These are phyloP conservation scores for Dilophus febrilis DNA, from an alignment of 2,888 invertebrate species.

Conservation along the genomic window DNA sequence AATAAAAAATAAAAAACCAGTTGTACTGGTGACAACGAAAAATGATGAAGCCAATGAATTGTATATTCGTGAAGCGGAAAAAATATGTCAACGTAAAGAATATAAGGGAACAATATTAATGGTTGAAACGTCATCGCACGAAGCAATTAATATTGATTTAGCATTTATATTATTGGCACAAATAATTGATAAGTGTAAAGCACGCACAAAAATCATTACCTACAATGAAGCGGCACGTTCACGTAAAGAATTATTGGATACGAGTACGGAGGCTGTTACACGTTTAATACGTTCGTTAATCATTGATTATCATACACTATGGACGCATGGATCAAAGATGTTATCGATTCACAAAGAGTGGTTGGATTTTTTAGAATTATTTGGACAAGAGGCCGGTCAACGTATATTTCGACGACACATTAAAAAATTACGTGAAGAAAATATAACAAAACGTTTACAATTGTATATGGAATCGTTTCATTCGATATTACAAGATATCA, in stretches of 20 bases:
- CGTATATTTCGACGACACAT: conserved; percentile 61
- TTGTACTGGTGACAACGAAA: conserved; percentile 88
- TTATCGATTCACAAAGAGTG: conserved; percentile 78
- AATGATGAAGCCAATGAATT: conserved; percentile 83
- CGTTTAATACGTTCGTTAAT: conserved; percentile 71
- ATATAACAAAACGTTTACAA: conserved; percentile 55
- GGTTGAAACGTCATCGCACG: conserved; percentile 89
- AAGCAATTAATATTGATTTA: conserved; percentile 88
- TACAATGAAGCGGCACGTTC: conserved; percentile 72
- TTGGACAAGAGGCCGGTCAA: conserved; percentile 71
- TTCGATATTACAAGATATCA: conserved; percentile 55
- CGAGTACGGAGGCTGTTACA: conserved; percentile 79
- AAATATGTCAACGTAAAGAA: conserved; percentile 75
- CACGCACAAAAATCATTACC: conserved; percentile 44
- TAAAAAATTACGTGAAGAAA: conserved; percentile 65
- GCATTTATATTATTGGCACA: conserved; percentile 82
- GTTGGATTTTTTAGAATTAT: conserved; percentile 73
- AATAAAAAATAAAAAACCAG: conserved; percentile 85
- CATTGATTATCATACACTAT: conserved; percentile 65
- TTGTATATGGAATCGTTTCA: conserved; percentile 63
- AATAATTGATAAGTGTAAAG: conserved; percentile 77
- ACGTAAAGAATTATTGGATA: conserved; percentile 74
- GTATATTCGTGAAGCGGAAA: conserved; percentile 77
- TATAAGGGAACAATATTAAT: conserved; percentile 76
- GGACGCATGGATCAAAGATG: conserved; percentile 75